Percentiles rank a stretch among this genome's conserved stretches.
These are phyloP conservation scores for Cirrhinus molitorella DNA, from an alignment of 2,797 vertebrate genomes.

Conservation along the genomic window DNA sequence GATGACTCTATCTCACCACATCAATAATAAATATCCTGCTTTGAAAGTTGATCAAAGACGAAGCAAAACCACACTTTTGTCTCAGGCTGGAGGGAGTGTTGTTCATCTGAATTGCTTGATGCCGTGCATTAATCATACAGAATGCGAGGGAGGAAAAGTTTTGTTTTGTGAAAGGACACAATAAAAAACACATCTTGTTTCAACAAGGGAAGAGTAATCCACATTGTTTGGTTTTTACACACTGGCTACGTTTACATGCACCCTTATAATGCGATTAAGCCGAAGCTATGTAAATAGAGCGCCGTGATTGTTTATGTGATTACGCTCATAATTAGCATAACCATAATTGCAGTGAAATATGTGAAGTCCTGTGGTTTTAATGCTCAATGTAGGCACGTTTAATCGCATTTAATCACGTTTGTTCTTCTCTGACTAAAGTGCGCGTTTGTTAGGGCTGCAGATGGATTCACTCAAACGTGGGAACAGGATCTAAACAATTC, in stretches of 20 bases:
- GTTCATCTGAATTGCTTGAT: conserved; percentile 63
- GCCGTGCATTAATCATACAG: conserved; percentile 60
- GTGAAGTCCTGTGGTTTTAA: conserved; percentile 12
- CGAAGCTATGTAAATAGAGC: not conserved
- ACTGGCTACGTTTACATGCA: conserved; percentile 16
- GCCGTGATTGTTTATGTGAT: not conserved
- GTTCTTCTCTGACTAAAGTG: not conserved
- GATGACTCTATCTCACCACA: conserved; percentile 64
- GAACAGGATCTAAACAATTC: not conserved
- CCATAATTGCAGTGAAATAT: conserved; percentile 23
- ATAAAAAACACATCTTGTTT: conserved; percentile 61
- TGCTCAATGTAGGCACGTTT: not conserved
- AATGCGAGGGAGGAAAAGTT: conserved; percentile 58
- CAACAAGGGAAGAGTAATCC: conserved; percentile 56
- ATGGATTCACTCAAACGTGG: not conserved
- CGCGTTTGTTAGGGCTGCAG: not conserved
- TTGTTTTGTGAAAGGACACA: conserved; percentile 71
- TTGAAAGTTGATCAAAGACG: conserved; percentile 74
- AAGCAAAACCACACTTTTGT: conserved; percentile 61
- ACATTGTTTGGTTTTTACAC: conserved; percentile 62
- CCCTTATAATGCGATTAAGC: not conserved
- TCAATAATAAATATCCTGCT: conserved; percentile 80
- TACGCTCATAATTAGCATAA: not conserved
- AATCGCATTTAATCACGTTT: conserved; percentile 6
- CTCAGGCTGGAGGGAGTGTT: conserved; percentile 69